Evolutionary conservation across 2,797 vertebrate species (phyloP).

Genomic region (Nothura maculosa): DNA sequence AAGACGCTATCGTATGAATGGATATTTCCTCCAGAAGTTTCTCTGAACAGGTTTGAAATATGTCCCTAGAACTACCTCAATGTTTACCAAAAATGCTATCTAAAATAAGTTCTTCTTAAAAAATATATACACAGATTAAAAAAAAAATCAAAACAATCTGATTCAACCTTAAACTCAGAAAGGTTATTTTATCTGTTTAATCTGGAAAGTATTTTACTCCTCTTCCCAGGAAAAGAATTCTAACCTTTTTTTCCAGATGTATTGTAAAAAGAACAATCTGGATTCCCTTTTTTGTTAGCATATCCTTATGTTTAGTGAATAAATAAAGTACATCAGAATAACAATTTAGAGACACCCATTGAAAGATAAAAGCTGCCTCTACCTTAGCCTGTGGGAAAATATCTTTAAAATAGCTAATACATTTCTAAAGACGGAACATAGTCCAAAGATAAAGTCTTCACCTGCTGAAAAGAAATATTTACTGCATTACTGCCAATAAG

Average conservation of each 20-base stretch:
- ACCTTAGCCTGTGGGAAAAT: not conserved
- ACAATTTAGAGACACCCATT: not conserved
- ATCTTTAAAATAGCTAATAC: not conserved
- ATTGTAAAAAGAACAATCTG: not conserved
- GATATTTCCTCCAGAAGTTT: not conserved
- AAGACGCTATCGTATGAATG: not conserved
- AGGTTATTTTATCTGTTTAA: not conserved
- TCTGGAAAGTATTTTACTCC: not conserved
- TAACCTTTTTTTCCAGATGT: not conserved
- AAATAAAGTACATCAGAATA: not conserved
- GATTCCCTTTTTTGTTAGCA: not conserved
- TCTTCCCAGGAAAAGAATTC: not conserved
- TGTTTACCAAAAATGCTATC: not conserved
- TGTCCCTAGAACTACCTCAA: not conserved
- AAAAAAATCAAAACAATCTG: not conserved
- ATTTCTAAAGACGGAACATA: not conserved
- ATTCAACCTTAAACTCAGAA: not conserved
- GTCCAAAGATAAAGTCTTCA: not conserved
- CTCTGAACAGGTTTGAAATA: not conserved
- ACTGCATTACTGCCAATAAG: not conserved
- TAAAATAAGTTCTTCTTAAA: not conserved
- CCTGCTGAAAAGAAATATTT: not conserved
- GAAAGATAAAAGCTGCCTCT: not conserved
- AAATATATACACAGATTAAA: not conserved
- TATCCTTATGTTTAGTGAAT: not conserved